Conservation (phyloP, 2,113 vertebrate species). For the Mastomys natalensis region DNA sequence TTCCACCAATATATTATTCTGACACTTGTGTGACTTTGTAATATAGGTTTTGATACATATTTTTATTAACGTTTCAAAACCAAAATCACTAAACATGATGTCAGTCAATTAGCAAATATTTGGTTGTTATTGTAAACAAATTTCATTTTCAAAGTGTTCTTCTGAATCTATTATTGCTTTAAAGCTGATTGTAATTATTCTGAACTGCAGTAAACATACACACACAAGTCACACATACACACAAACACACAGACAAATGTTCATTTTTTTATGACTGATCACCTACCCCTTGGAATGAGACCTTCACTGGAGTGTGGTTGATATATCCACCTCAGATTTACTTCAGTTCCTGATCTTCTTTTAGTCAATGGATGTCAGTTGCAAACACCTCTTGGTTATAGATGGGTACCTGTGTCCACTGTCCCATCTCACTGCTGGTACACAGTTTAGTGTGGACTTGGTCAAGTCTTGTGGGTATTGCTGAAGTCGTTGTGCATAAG, state of each 20-base stretch:
- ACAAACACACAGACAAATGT: not conserved
- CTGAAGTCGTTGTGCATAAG: not conserved
- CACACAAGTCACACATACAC: too few species aligned
- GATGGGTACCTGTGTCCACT: not conserved
- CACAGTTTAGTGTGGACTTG: not conserved
- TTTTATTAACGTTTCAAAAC: slow-evolving; percentile 19
- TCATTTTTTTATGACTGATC: not conserved
- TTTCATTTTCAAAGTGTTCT: not conserved
- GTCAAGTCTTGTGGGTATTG: not conserved
- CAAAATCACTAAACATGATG: not conserved
- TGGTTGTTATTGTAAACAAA: not conserved
- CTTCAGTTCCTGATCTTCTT: not conserved
- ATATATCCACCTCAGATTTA: not conserved
- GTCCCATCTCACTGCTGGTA: not conserved
- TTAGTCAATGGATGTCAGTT: not conserved
- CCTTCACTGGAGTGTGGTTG: not conserved
- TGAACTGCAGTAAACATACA: not conserved
- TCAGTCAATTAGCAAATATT: not conserved
- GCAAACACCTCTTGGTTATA: not conserved
- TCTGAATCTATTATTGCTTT: not conserved
- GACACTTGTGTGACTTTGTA: not conserved
- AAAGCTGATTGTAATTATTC: not conserved
- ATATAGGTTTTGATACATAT: not conserved
- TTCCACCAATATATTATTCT: not conserved
- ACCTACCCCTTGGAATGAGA: not conserved